These are phyloP conservation scores for Laticauda colubrina DNA, from an alignment of 2,113 vertebrate genomes.

Conservation along the genomic window DNA sequence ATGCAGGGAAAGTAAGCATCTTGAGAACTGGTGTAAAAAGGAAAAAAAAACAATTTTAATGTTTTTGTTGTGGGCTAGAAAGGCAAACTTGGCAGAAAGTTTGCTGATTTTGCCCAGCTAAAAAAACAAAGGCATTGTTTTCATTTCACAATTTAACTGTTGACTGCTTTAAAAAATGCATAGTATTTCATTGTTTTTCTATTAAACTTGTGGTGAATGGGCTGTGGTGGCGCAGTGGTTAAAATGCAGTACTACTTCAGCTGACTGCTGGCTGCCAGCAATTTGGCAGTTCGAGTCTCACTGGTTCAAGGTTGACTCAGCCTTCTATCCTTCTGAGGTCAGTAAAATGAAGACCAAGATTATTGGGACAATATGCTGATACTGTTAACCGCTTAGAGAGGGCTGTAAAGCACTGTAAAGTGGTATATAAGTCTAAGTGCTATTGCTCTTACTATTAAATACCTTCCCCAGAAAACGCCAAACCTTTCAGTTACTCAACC, in stretches of 20 bases:
- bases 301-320: too few species aligned
- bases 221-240: too few species aligned
- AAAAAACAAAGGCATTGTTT: neutral
- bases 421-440: too few species aligned
- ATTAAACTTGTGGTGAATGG: neutral
- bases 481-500: neutral
- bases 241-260: too few species aligned
- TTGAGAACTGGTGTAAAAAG: neutral
- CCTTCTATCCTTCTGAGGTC: too few species aligned
- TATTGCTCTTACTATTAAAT: neutral
- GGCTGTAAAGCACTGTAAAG: too few species aligned
- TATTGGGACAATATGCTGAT: too few species aligned
- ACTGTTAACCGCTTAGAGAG: too few species aligned
- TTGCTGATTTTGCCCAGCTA: neutral
- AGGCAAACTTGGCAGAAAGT: neutral
- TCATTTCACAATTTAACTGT: neutral
- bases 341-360: too few species aligned
- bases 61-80: neutral
- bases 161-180: neutral
- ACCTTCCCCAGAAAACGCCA: neutral
- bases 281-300: too few species aligned
- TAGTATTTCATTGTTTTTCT: neutral
- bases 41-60: neutral
- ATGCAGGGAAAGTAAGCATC: neutral
- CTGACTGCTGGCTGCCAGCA: too few species aligned